Evolutionary conservation across 1,140 invertebrate species (phyloP), one percentile per base, ranked within the genome.

Genomic region (Gonatopus flavifemur): DNA sequence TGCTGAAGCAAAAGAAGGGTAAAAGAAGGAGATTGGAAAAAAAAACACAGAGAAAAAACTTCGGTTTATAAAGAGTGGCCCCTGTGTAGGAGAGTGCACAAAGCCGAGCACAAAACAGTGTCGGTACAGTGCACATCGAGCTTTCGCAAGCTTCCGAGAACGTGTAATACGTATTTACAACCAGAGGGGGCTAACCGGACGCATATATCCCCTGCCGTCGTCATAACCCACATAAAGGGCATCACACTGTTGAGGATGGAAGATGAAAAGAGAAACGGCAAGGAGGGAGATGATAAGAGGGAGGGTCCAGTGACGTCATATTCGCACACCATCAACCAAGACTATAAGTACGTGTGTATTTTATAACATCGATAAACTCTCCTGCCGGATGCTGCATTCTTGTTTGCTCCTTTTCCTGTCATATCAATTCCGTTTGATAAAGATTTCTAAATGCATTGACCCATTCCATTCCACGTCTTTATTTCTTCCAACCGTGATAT

Each of bases 141-240:
- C 16, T 35, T 50, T 56, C 53, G 55, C 55, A 57, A 62, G 45
- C 49, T 48, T 28, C 45, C 48, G 37, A 60, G n/a, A n/a, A n/a
- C n/a, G n/a, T n/a, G n/a, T n/a, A n/a, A 62, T 57, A 52, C 38
- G 52, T 52, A 51, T 12, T 7, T 49, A 57, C 46, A 53, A 25
- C 41, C 47, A 24, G 10, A 53, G 61, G 59, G 57, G 65, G 59
- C 66, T 69, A 70, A 69, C 57, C 56, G 62, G 57, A 54, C 64
- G 55, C 62, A 57, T 62, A n/a, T n/a, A 66, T 62, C 59, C 62
- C 59, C 56, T 62, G 69, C 61, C 59, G 52, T 62, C 59, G 70
- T 71, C 70, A 72, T 72, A 72, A 72, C 70, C 70, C 70, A 73
- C 64, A 71, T 71, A 70, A 62, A 73, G 70, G 70, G 59, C 66